These are phyloP conservation scores for Molorchus minor DNA, from an alignment of 2,888 invertebrate genomes.

Conservation along the genomic window DNA sequence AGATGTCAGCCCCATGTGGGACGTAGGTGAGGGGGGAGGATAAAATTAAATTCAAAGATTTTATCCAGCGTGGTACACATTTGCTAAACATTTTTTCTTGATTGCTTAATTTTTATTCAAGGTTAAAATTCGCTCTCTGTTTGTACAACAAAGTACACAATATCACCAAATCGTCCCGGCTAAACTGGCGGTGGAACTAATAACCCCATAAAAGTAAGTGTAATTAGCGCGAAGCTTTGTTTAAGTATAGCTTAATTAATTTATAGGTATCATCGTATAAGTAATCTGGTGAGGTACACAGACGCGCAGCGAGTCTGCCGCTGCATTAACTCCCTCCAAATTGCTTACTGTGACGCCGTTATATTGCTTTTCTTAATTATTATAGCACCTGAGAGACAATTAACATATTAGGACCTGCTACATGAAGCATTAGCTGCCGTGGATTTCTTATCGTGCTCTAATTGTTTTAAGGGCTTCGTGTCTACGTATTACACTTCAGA, in stretches of 20 bases:
- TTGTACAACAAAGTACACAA: conserved; percentile 18
- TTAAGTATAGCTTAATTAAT: conserved; percentile 53
- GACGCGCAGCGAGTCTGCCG: conserved; percentile 13
- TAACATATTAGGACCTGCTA: conserved; percentile 44
- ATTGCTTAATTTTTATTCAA: too few relatives aligned
- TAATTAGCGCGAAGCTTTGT: conserved; percentile 52
- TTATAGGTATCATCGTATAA: conserved; percentile 53
- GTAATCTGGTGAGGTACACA: conserved; percentile 37
- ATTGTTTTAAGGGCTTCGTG: conserved; percentile 10
- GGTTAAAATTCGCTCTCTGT: too few relatives aligned
- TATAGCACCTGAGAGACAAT: conserved; percentile 52
- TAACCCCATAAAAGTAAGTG: conserved; percentile 51
- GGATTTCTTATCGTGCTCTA: conserved; percentile 28
- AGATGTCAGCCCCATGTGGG: too few relatives aligned
- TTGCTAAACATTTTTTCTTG: too few relatives aligned
- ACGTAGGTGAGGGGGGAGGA: too few relatives aligned
- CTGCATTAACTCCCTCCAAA: conserved; percentile 48
- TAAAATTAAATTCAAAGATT: too few relatives aligned
- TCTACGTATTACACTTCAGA: neutral
- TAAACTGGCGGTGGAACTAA: conserved; percentile 37
- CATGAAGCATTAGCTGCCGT: conserved; percentile 23
- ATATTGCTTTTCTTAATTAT: conserved; percentile 50
- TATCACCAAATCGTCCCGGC: conserved; percentile 25
- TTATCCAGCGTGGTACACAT: too few relatives aligned
- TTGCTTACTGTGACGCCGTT: conserved; percentile 44